phyloP scores from a whole-genome alignment of 2,888 invertebrate species.

The Prenolepis imparis region DNA sequence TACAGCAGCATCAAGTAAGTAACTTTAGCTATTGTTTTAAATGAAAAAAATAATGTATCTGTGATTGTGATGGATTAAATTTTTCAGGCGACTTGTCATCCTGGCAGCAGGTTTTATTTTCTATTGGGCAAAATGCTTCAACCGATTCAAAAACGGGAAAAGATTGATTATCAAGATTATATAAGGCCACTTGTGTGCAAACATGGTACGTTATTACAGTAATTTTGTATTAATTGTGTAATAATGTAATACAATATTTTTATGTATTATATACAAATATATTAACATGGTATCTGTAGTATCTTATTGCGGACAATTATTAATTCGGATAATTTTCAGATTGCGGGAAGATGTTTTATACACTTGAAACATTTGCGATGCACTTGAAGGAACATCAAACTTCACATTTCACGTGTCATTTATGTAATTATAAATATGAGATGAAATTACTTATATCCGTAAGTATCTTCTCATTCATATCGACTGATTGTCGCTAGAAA shows the following conservation, averaged over 20 bases:
- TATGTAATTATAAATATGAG: conserved; percentile 85
- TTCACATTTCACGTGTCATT: conserved; percentile 82
- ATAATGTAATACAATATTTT: background rate
- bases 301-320: background rate
- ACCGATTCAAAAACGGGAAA: conserved; percentile 71
- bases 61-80: background rate
- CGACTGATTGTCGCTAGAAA: background rate
- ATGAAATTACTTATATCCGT: conserved; percentile 78
- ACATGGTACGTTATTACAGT: conserved; percentile 75
- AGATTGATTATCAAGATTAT: conserved; percentile 76
- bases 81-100: conserved; percentile 72
- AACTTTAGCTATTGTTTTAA: background rate
- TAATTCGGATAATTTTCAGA: conserved; percentile 67
- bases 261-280: background rate
- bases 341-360: conserved; percentile 83
- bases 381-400: conserved; percentile 82
- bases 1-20: conserved; percentile 88
- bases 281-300: background rate
- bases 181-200: conserved; percentile 82
- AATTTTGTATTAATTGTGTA: background rate
- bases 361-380: conserved; percentile 81
- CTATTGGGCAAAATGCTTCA: conserved; percentile 66
- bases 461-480: conserved; percentile 43
- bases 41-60: background rate
- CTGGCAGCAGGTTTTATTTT: conserved; percentile 60